phyloP scores from a whole-genome alignment of 2,113 vertebrate species.

The Campylorhamphus procurvoides region DNA sequence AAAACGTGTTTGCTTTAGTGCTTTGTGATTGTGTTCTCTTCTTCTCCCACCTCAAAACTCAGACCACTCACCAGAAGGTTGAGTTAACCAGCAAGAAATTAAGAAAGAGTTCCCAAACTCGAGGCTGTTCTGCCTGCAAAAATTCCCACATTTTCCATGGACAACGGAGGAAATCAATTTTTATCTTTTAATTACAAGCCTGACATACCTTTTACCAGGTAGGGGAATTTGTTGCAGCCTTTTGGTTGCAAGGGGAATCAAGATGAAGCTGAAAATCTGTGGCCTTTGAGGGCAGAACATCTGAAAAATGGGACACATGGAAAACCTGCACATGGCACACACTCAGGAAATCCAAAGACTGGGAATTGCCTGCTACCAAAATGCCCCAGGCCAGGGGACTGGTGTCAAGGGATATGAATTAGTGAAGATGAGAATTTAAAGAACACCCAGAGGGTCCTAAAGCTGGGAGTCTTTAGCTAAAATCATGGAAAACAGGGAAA shows the following conservation, averaged over 20 bases:
- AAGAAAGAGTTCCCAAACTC: too few species aligned
- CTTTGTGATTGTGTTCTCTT: neutral
- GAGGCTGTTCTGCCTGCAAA: neutral
- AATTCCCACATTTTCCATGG: fast-evolving
- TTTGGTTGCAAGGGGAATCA: neutral
- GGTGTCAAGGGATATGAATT: fast-evolving
- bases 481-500: neutral
- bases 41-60: neutral
- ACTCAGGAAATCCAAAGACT: neutral
- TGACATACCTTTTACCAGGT: neutral
- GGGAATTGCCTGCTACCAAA: neutral
- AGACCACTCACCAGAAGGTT: neutral
- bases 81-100: neutral
- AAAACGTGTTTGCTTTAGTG: neutral
- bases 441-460: neutral
- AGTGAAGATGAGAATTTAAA: neutral
- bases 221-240: neutral
- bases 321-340: neutral
- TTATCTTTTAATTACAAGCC: neutral
- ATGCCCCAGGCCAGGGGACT: too few species aligned
- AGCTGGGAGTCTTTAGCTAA: neutral
- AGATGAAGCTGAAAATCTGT: neutral
- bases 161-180: neutral
- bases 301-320: neutral
- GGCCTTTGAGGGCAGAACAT: neutral